Evolutionary conservation across 2,888 invertebrate species (phyloP), one percentile per base, ranked within the genome.

Genomic region (Stenurella melanura): DNA sequence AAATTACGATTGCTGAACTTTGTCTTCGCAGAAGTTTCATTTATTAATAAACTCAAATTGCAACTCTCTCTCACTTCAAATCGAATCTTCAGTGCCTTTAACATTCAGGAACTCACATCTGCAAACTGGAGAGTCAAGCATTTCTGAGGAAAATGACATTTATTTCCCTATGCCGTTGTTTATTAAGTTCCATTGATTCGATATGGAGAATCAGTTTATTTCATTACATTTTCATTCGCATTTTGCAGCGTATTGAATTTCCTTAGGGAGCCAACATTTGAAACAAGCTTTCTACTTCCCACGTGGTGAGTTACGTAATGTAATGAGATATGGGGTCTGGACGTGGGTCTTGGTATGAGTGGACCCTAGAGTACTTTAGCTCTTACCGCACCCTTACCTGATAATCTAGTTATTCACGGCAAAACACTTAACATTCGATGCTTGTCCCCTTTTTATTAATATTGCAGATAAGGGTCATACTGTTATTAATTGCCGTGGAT

Each of bases 141-240:
- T 75, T 75, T 34, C 61, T 58, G 63, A 69, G 66, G 67, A 75
- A 76, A 80, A 78, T 76, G 80, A 68, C 80, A 80, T 76, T 80
- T 76, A 73, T 76, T 74, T 66, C 76, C 73, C 79, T 72, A 67
- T 81, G 81, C 83, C 82, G 78, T 80, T 81, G 80, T 79, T 83
- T 83, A 84, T 86, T 84, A 84, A 83, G 84, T 85, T 83, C 80
- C 81, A 83, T 83, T 86, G 84, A 85, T 85, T 85, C 82, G 82
- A 86, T 85, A 86, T 84, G 83, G 82, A 83, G 81, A 85, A 87
- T 86, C 83, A 82, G 85, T 86, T 86, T 85, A 86, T 86, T 86
- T 85, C 85, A 87, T 87, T 87, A 87, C 84, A 85, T 84, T 87
- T 86, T 85, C 85, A 86, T 86, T 85, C 85, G 84, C 81, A 81